A percentile compares a stretch with the other conserved stretches of the same genome.
These are phyloP conservation scores for Tachina fera DNA, from an alignment of 2,888 invertebrate genomes.

Conservation along the genomic window DNA sequence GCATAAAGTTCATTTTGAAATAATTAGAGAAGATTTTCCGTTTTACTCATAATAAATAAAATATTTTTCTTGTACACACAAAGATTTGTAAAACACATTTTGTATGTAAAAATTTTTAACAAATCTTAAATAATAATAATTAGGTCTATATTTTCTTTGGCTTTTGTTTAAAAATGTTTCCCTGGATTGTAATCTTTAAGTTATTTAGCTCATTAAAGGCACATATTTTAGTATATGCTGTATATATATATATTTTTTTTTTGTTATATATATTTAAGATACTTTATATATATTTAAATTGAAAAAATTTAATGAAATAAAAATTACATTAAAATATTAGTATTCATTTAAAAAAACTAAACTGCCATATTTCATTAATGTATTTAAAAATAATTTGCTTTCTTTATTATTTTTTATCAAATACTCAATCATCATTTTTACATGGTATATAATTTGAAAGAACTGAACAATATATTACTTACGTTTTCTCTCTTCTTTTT, in stretches of 20 bases:
- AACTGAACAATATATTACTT: not conserved
- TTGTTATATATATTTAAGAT: not conserved
- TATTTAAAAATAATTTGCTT: not conserved
- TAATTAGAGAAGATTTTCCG: not conserved
- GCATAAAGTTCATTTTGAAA: not conserved
- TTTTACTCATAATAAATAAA: no score
- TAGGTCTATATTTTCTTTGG: no score
- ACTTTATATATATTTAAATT: not conserved
- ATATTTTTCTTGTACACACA: no score
- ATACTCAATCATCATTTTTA: not conserved
- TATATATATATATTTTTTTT: not conserved
- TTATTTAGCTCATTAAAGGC: not conserved
- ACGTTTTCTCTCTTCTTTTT: not conserved
- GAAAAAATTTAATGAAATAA: slow-evolving; percentile 6
- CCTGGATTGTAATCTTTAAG: not conserved
- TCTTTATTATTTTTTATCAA: not conserved
- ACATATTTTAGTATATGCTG: not conserved
- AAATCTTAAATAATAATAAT: no score
- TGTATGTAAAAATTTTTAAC: no score
- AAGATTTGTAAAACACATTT: no score
- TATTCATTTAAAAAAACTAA: slow-evolving; percentile 20
- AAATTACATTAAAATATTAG: slow-evolving; percentile 12
- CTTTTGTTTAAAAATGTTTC: no score
- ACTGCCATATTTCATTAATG: slow-evolving; percentile 51
- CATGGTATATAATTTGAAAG: not conserved